Evolutionary conservation across 2,888 invertebrate species (phyloP).

Genomic region (Cryptophagus acutangulus): DNA sequence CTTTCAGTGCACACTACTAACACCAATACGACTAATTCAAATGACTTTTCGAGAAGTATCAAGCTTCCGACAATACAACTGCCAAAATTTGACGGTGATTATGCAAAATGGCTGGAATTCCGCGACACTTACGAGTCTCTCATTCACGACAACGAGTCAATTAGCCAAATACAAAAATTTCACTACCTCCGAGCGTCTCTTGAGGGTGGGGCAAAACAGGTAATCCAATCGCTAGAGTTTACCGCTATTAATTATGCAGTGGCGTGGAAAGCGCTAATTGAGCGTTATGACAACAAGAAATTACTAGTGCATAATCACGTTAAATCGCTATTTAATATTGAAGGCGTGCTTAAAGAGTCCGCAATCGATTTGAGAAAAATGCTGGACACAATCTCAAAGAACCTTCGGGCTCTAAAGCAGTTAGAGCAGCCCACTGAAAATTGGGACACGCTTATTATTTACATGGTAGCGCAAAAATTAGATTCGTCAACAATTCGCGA

Average conservation of each 20-base stretch:
- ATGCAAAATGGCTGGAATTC: conserved; percentile 18
- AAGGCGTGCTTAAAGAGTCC: conserved; percentile 17
- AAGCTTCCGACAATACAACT: conserved; percentile 15
- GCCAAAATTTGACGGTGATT: conserved; percentile 16
- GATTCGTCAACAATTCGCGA: conserved; percentile 11
- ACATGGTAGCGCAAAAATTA: conserved; percentile 14
- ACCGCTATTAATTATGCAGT: conserved; percentile 18
- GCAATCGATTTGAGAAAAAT: conserved; percentile 15
- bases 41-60: conserved; percentile 4
- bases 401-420: conserved; percentile 18
- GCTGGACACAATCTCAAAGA: conserved; percentile 17
- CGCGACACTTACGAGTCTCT: conserved; percentile 17
- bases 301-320: conserved; percentile 22
- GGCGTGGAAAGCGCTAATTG: conserved; percentile 19
- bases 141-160: conserved; percentile 12
- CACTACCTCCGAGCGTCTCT: conserved; percentile 19
- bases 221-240: conserved; percentile 18
- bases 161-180: conserved; percentile 20
- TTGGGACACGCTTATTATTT: conserved; percentile 22
- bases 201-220: conserved; percentile 15
- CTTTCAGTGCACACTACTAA: too few relatives aligned
- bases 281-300: conserved; percentile 21
- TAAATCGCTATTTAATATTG: conserved; percentile 19
- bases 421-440: conserved; percentile 16
- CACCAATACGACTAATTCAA: too few relatives aligned